Conservation (phyloP, 2,797 vertebrate species). For the Mustela erminea region DNA sequence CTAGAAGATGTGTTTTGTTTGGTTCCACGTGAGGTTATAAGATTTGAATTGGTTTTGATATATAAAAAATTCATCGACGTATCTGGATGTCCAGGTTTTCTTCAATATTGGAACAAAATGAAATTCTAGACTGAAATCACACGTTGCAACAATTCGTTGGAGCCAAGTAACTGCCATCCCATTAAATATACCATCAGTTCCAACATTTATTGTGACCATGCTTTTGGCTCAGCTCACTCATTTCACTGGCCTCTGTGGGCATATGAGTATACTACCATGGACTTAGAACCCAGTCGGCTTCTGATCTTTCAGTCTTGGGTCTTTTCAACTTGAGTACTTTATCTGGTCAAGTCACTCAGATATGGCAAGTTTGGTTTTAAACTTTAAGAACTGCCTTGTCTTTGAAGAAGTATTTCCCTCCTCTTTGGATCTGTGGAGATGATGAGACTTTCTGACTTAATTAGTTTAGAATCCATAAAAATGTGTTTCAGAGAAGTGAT, state of each 20-base stretch:
- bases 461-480: conserved; percentile 75
- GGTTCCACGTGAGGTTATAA: neutral
- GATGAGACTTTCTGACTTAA: conserved; percentile 53
- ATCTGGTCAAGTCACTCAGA: neutral
- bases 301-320: neutral
- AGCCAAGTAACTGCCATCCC: neutral
- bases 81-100: neutral
- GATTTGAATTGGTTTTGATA: neutral
- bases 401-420: conserved; percentile 40
- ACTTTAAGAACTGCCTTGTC: conserved; percentile 47
- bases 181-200: neutral
- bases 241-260: neutral
- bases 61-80: neutral
- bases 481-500: conserved; percentile 66
- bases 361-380: neutral
- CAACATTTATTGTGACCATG: neutral
- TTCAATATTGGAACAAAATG: neutral
- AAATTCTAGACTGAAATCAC: neutral
- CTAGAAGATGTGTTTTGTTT: neutral
- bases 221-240: neutral
- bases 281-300: neutral
- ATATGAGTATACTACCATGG: neutral
- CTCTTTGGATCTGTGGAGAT: conserved; percentile 20
- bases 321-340: conserved; percentile 33
- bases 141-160: neutral